A percentile compares a stretch with the other conserved stretches of the same genome.
Evolutionary conservation across 2,113 vertebrate genomes (phyloP).

Genomic region (Apistogramma diplotaenia): DNA sequence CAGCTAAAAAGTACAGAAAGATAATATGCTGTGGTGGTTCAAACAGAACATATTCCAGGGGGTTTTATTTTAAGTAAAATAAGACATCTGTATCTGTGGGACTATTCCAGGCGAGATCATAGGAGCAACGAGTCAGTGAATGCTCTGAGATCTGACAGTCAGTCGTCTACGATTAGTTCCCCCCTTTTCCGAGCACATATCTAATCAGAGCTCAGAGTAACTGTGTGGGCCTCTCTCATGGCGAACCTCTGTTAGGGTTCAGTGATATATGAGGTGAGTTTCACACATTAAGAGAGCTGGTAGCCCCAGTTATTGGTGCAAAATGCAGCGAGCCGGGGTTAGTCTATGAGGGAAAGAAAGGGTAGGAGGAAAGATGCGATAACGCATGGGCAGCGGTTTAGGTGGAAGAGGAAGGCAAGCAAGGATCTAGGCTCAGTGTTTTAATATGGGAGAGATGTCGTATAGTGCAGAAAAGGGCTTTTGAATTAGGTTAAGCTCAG

Average conservation of each 20-base stretch:
- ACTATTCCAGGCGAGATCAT: slow-evolving; percentile 35
- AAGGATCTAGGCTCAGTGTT: slow-evolving; percentile 67
- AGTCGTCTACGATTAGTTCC: slow-evolving; percentile 26
- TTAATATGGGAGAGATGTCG: slow-evolving; percentile 57
- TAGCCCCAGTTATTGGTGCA: slow-evolving; percentile 21
- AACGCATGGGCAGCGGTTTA: slow-evolving; percentile 63
- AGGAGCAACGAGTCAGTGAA: slow-evolving; percentile 55
- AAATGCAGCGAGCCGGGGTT: slow-evolving; percentile 28
- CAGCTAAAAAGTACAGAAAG: slow-evolving; percentile 7
- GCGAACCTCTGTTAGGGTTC: slow-evolving; percentile 41
- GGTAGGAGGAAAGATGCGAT: slow-evolving; percentile 55
- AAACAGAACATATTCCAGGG: slow-evolving; percentile 13
- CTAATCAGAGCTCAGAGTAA: slow-evolving; percentile 50
- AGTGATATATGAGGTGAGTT: slow-evolving; percentile 40
- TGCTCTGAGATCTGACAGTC: slow-evolving; percentile 43
- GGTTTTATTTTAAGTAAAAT: slow-evolving; percentile 31
- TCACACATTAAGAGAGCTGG: slow-evolving; percentile 48
- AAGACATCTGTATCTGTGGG: slow-evolving; percentile 47
- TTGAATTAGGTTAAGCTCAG: slow-evolving; percentile 61
- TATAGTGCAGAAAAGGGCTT: slow-evolving; percentile 45
- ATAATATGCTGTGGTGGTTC: slow-evolving; percentile 1
- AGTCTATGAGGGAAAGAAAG: slow-evolving; percentile 44
- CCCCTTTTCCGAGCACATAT: slow-evolving; percentile 26
- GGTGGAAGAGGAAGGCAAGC: slow-evolving; percentile 54
- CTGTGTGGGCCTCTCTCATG: slow-evolving; percentile 6